A percentile compares a stretch with the other conserved stretches of the same genome.
Evolutionary conservation across 2,888 invertebrate species (phyloP).

Genomic region (Temnothorax ravouxi): DNA sequence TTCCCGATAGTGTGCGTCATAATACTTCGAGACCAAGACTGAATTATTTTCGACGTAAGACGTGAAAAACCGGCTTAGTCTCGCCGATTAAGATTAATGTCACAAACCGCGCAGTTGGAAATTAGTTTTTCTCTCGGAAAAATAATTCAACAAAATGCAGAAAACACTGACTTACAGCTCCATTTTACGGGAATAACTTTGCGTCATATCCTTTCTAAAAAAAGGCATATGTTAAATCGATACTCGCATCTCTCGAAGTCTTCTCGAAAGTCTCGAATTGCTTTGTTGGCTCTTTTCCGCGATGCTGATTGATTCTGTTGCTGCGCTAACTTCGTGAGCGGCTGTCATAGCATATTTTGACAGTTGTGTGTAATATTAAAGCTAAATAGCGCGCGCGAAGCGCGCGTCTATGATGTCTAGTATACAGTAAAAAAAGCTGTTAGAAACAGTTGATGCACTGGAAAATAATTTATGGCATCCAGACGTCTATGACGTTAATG

Average conservation of each 20-base stretch:
- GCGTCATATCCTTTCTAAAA: too few relatives aligned
- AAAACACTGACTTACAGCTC: neutral
- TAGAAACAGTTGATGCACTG: neutral
- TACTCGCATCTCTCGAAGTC: too few relatives aligned
- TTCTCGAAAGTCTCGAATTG: too few relatives aligned
- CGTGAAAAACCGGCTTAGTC: conserved; percentile 9
- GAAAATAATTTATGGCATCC: neutral
- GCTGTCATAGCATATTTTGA: too few relatives aligned
- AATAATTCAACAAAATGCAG: neutral
- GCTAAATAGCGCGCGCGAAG: too few relatives aligned
- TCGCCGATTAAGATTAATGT: conserved; percentile 33
- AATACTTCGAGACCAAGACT: conserved; percentile 51
- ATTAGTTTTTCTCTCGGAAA: conserved; percentile 13
- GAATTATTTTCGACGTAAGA: conserved; percentile 57
- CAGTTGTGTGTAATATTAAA: too few relatives aligned
- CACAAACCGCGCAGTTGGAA: conserved; percentile 16
- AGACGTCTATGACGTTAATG: neutral
- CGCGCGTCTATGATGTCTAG: too few relatives aligned
- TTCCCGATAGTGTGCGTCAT: conserved; percentile 47
- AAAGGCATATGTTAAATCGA: too few relatives aligned
- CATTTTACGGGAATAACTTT: conserved; percentile 8
- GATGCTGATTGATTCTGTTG: too few relatives aligned
- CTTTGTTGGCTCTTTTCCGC: too few relatives aligned
- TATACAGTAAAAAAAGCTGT: neutral
- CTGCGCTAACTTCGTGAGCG: too few relatives aligned